A percentile compares a stretch with the other conserved stretches of the same genome.
Conservation (phyloP, 1,140 invertebrate genomes). For the Megathymus violae region DNA sequence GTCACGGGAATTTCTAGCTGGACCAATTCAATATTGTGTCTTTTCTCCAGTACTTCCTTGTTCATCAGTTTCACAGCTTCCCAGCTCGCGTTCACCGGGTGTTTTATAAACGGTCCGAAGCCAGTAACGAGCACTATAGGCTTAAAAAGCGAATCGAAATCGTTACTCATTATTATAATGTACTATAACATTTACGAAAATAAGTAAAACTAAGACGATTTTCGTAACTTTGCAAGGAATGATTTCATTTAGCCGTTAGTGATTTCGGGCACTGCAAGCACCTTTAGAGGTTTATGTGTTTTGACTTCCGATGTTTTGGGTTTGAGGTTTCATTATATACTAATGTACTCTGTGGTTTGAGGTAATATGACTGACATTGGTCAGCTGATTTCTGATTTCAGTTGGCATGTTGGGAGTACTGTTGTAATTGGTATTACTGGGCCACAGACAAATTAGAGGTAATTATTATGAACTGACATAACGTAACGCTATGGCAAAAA, state of each 20-base stretch:
- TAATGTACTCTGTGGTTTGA: too few relatives aligned
- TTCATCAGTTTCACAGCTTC: conserved; percentile 87
- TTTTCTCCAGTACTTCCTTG: conserved; percentile 73
- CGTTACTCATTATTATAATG: conserved; percentile 46
- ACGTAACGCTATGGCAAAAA: too few relatives aligned
- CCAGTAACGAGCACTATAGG: conserved; percentile 86
- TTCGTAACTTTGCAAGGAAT: too few relatives aligned
- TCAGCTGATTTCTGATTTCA: too few relatives aligned
- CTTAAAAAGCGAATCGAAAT: conserved; percentile 64
- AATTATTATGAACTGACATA: too few relatives aligned
- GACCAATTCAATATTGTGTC: conserved; percentile 84
- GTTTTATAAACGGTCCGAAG: conserved; percentile 89
- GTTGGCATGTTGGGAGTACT: not conserved
- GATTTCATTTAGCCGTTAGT: too few relatives aligned
- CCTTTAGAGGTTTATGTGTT: too few relatives aligned
- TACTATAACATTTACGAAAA: conserved; percentile 10
- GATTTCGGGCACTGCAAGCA: too few relatives aligned
- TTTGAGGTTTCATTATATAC: too few relatives aligned
- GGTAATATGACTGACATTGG: too few relatives aligned
- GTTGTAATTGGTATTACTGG: conserved; percentile 11
- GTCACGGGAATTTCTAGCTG: conserved; percentile 87
- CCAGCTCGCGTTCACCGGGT: conserved; percentile 91
- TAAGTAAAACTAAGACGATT: conserved; percentile 1
- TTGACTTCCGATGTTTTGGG: too few relatives aligned
- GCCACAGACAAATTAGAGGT: too few relatives aligned